phyloP scores from a whole-genome alignment of 2,888 invertebrate genomes.

The Archips xylosteana region DNA sequence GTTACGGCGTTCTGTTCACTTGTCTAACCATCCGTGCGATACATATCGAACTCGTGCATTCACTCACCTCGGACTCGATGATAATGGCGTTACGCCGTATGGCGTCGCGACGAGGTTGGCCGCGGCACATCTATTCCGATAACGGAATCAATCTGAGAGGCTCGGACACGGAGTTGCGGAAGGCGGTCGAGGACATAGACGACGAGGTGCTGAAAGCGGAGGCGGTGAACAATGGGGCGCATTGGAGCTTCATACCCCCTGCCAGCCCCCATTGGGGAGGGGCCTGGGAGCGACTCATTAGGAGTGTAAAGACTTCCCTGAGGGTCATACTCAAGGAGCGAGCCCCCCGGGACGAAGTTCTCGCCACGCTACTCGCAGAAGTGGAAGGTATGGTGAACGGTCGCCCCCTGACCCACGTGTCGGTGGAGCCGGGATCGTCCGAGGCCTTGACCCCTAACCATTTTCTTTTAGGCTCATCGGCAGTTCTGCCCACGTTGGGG shows the following conservation, averaged over 20 bases:
- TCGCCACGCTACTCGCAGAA: not conserved
- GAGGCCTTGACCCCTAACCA: conserved; percentile 49
- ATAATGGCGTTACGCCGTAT: not conserved
- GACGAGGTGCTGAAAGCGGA: not conserved
- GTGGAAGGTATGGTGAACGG: not conserved
- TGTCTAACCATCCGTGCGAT: conserved; percentile 21
- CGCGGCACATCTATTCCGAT: not conserved
- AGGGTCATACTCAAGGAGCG: not conserved
- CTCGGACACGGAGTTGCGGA: not conserved
- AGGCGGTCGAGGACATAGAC: not conserved
- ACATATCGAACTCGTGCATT: not conserved
- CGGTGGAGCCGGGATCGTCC: conserved; percentile 21
- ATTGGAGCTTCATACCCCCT: not conserved
- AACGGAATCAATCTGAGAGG: not conserved
- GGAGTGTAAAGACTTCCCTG: not conserved
- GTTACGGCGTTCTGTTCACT: conserved; percentile 34
- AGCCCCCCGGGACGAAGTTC: not conserved
- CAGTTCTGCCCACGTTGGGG: conserved; percentile 28
- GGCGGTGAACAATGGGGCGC: not conserved
- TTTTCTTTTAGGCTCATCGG: conserved; percentile 46
- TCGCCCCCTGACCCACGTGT: conserved; percentile 22
- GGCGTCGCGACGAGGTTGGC: not conserved
- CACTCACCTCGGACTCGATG: not conserved
- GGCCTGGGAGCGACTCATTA: not conserved
- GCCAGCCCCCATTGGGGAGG: not conserved